Conservation (phyloP, 2,888 invertebrate species). For the Chalcosyrphus nemorum region DNA sequence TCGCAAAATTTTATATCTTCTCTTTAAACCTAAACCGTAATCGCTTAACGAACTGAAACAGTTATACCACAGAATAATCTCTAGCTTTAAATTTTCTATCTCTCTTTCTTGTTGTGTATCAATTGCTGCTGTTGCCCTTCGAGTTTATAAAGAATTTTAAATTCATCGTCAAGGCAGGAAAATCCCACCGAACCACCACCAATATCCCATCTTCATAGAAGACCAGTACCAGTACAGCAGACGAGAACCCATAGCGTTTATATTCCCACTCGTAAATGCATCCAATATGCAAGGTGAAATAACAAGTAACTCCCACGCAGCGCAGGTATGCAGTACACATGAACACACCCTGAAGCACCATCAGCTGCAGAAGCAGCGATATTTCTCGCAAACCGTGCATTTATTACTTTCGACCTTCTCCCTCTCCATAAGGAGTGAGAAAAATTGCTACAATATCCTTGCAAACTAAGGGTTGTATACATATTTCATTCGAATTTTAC, state of each 20-base stretch:
- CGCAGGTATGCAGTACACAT: constrained; percentile 5
- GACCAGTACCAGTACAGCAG: background rate
- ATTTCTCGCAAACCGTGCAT: constrained; percentile 57
- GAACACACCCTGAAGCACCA: constrained; percentile 55
- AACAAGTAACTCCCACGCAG: constrained; percentile 50
- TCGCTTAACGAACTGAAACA: constrained; percentile 44
- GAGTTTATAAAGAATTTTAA: constrained; percentile 22
- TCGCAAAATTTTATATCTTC: background rate
- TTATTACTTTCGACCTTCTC: constrained; percentile 65
- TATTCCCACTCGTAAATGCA: constrained; percentile 49
- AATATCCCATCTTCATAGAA: constrained; percentile 11
- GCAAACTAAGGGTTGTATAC: constrained; percentile 44
- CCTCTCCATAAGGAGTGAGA: constrained; percentile 31
- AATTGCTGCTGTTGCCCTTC: background rate
- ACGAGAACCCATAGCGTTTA: constrained; percentile 37
- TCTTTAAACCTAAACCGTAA: constrained; percentile 6
- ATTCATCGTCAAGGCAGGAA: constrained; percentile 28
- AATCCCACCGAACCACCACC: constrained; percentile 20
- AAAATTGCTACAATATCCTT: constrained; percentile 60
- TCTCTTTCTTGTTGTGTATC: background rate
- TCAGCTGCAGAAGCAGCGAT: constrained; percentile 37
- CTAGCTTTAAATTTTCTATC: background rate
- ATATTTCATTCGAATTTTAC: constrained; percentile 51
- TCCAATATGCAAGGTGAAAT: constrained; percentile 60
- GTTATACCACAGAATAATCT: constrained; percentile 19